phyloP scores from a whole-genome alignment of 1,140 invertebrate species.

The Hestina assimilis region DNA sequence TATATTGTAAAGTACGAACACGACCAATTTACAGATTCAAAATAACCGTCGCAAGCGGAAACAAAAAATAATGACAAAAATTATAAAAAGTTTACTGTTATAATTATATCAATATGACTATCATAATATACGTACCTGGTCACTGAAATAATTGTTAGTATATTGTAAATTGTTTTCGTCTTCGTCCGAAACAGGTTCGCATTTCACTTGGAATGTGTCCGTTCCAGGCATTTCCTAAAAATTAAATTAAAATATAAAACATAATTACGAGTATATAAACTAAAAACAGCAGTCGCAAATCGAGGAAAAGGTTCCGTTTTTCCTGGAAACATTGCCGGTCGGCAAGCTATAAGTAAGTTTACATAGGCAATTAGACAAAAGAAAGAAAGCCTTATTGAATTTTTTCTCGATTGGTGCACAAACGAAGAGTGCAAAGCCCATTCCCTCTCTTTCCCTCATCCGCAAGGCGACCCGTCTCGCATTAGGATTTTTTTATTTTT shows the following conservation, averaged over 20 bases:
- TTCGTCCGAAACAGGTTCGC: constrained; percentile 57
- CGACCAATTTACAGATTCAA: too few relatives aligned
- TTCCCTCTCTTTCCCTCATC: constrained; percentile 58
- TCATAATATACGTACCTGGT: constrained; percentile 37
- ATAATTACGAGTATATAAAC: neutral
- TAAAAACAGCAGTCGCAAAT: neutral
- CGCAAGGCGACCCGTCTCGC: constrained; percentile 36
- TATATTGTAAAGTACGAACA: too few relatives aligned
- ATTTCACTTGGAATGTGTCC: constrained; percentile 47
- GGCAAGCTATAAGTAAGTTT: constrained; percentile 57
- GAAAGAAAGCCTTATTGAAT: constrained; percentile 74
- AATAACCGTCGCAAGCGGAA: too few relatives aligned
- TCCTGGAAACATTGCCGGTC: constrained; percentile 46
- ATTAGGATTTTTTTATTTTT: constrained; percentile 53
- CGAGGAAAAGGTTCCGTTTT: constrained; percentile 42
- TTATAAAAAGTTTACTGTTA: too few relatives aligned
- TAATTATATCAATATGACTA: too few relatives aligned
- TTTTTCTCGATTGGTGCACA: constrained; percentile 74
- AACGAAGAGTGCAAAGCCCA: constrained; percentile 64
- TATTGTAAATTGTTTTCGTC: constrained; percentile 50
- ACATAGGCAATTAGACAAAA: constrained; percentile 74
- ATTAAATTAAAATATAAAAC: neutral
- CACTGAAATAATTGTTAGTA: constrained; percentile 33
- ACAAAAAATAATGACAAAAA: too few relatives aligned
- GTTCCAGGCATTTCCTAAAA: constrained; percentile 60